Evolutionary conservation across 2,888 invertebrate genomes (phyloP).

Genomic region (Vesta saturnalis): DNA sequence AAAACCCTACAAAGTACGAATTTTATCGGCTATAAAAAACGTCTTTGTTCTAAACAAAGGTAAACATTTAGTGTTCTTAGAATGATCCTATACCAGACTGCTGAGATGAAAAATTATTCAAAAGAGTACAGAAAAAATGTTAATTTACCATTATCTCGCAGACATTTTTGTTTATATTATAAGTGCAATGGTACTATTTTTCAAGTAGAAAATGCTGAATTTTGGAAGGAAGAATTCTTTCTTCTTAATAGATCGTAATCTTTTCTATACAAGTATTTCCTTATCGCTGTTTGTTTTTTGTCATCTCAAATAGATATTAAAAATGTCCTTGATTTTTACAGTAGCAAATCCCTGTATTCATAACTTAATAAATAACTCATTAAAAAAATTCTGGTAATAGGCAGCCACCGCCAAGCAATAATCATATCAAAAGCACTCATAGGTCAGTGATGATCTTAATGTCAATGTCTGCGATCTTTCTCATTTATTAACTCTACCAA

Average conservation of each 20-base stretch:
- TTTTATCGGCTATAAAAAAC: too few species aligned
- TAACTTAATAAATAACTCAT: neutral
- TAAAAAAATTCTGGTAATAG: conserved; percentile 12
- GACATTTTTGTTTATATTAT: neutral
- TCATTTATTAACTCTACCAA: neutral
- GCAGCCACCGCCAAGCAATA: conserved; percentile 7
- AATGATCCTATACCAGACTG: too few species aligned
- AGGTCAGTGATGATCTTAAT: conserved; percentile 29
- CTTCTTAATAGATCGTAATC: neutral
- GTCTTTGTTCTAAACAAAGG: too few species aligned
- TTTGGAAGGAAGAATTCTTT: neutral
- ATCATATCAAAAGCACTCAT: conserved; percentile 20
- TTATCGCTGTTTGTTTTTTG: neutral
- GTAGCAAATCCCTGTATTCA: neutral
- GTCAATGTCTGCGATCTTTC: conserved; percentile 17
- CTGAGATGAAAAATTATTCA: too few species aligned
- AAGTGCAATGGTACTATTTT: too few species aligned
- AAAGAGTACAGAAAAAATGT: too few species aligned
- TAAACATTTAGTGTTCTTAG: too few species aligned
- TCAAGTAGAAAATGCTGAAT: too few species aligned
- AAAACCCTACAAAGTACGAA: too few species aligned
- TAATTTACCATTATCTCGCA: too few species aligned
- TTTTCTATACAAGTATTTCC: neutral
- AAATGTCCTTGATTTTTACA: conserved; percentile 19
- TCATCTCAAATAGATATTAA: neutral